phyloP scores from a whole-genome alignment of 2,113 vertebrate species.

The Epinephelus lanceolatus region DNA sequence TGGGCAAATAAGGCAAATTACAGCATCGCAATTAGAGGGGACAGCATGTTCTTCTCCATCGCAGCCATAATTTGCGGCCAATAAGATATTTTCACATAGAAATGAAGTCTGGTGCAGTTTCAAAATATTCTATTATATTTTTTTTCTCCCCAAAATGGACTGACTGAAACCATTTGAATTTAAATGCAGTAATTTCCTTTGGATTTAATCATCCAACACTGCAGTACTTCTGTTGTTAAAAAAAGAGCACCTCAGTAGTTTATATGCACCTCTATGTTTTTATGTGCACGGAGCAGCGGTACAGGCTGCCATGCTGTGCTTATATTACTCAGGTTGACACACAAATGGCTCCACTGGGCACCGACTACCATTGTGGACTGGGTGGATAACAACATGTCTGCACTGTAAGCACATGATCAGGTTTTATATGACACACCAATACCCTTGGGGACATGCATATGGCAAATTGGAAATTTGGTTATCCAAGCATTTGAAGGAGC shows the following conservation, averaged over 20 bases:
- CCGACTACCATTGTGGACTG: conserved; percentile 34
- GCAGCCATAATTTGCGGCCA: conserved; percentile 9
- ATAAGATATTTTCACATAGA: conserved; percentile 13
- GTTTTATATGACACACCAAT: conserved; percentile 45
- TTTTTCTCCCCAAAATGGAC: background rate
- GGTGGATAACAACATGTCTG: conserved; percentile 44
- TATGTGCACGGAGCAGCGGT: background rate
- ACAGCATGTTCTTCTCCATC: conserved; percentile 12
- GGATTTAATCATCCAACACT: background rate
- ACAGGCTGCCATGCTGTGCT: conserved; percentile 29
- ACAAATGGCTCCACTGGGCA: conserved; percentile 48
- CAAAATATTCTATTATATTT: background rate
- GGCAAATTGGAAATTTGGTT: conserved; percentile 67
- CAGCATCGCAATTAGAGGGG: conserved; percentile 35
- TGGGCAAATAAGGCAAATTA: conserved; percentile 52
- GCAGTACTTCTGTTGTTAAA: background rate
- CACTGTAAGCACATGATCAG: conserved; percentile 35
- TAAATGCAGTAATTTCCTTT: conserved; percentile 23
- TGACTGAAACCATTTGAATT: conserved; percentile 19
- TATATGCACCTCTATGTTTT: background rate
- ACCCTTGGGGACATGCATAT: conserved; percentile 35
- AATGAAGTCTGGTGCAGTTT: background rate
- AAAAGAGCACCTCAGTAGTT: background rate
- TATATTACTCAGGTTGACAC: conserved; percentile 41
- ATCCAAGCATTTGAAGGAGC: conserved; percentile 55